These are phyloP conservation scores for Tetramorium parvispinum DNA, from an alignment of 1,140 invertebrate species.

Conservation along the genomic window DNA sequence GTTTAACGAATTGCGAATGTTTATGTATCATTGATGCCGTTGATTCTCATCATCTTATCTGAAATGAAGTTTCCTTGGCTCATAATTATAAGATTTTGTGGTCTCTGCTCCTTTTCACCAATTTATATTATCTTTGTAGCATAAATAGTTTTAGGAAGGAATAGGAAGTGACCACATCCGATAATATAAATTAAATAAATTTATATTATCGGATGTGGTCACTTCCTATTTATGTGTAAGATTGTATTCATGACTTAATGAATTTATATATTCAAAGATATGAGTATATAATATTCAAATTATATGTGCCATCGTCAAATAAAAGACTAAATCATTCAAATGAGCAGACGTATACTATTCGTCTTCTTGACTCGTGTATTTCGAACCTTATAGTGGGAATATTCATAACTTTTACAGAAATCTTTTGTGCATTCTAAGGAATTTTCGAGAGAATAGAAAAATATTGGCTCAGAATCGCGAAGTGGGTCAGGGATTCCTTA, in stretches of 20 bases:
- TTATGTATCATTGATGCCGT: not conserved
- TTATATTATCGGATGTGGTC: not conserved
- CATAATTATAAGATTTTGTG: not conserved
- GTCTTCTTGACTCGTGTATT: conserved; percentile 1
- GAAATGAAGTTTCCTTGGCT: not conserved
- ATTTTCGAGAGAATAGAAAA: conserved; percentile 68
- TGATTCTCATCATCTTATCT: conserved; percentile 8
- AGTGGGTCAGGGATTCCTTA: conserved; percentile 72
- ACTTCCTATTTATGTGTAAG: not conserved
- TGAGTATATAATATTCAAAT: not conserved
- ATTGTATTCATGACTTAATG: not conserved
- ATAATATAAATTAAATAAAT: conserved; percentile 9
- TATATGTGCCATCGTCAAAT: not conserved
- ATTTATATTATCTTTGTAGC: conserved; percentile 4
- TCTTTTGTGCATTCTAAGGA: conserved; percentile 54
- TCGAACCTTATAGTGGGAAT: conserved; percentile 43
- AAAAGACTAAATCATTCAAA: conserved; percentile 2
- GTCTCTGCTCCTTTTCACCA: not conserved
- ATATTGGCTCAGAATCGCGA: conserved; percentile 67
- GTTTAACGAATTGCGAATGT: conserved; percentile 36
- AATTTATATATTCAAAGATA: not conserved
- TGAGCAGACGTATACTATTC: conserved; percentile 13
- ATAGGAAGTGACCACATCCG: not conserved
- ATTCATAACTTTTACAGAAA: conserved; percentile 59
- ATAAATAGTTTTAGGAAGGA: not conserved